Conservation (phyloP, 2,113 vertebrate species). For the Corythaeola cristata region DNA sequence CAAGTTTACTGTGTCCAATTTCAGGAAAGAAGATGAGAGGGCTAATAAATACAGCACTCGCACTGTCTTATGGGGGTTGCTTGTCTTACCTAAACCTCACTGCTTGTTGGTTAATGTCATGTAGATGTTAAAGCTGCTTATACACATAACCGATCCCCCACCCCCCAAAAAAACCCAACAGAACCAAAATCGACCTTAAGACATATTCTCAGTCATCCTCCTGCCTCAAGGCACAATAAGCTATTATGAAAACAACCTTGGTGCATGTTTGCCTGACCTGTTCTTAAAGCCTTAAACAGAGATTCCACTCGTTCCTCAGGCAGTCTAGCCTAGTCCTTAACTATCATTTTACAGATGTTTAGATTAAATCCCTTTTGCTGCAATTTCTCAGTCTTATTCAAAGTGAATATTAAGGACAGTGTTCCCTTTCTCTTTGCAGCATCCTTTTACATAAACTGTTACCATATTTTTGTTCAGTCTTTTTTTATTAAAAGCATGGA, state of each 20-base stretch:
- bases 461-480: neutral
- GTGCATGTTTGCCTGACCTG: neutral
- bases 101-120: neutral
- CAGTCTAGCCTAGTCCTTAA: neutral
- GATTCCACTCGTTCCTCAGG: slow-evolving; percentile 16
- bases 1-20: neutral
- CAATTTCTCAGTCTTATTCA: neutral
- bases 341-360: neutral
- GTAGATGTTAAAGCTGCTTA: neutral
- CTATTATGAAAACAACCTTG: neutral
- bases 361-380: neutral
- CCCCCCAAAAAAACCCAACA: neutral
- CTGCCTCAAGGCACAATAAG: neutral
- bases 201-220: neutral
- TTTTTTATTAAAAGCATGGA: neutral
- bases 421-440: neutral
- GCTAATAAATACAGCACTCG: neutral
- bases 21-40: neutral
- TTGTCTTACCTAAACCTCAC: neutral
- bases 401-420: neutral
- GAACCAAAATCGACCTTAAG: neutral
- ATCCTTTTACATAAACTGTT: neutral
- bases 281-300: neutral
- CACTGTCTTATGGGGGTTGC: neutral
- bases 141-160: neutral